A percentile compares a stretch with the other conserved stretches of the same genome.
These are phyloP conservation scores for Orgyia antiqua DNA, from an alignment of 2,888 invertebrate genomes.

Conservation along the genomic window DNA sequence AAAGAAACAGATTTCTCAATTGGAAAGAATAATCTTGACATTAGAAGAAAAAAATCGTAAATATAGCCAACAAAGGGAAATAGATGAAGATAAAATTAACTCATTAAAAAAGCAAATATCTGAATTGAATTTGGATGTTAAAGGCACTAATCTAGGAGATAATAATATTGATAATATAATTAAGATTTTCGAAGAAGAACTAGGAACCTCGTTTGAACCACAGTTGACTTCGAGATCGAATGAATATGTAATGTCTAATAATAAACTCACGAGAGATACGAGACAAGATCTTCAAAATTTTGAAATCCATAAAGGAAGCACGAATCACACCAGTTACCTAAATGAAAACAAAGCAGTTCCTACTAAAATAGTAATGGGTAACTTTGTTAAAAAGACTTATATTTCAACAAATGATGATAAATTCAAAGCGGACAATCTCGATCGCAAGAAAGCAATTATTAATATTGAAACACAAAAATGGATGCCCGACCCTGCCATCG, in stretches of 20 bases:
- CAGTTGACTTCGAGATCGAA: constrained; percentile 18
- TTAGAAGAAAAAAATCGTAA: constrained; percentile 55
- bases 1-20: constrained; percentile 47
- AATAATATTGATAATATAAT: constrained; percentile 58
- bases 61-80: constrained; percentile 37
- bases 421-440: constrained; percentile 35
- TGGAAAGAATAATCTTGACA: constrained; percentile 60
- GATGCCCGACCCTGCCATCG: constrained; percentile 21
- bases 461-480: constrained; percentile 41
- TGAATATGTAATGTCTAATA: constrained; percentile 19
- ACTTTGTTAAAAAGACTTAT: constrained; percentile 39
- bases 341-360: constrained; percentile 32
- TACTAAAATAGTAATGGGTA: constrained; percentile 40
- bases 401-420: constrained; percentile 22
- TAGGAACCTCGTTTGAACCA: constrained; percentile 39
- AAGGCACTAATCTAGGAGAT: constrained; percentile 33
- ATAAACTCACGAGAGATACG: constrained; percentile 21
- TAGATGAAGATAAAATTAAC: constrained; percentile 46
- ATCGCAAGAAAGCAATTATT: constrained; percentile 42
- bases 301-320: constrained; percentile 24
- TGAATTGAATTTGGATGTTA: constrained; percentile 39
- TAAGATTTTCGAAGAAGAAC: constrained; percentile 61
- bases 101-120: constrained; percentile 43
- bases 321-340: constrained; percentile 15
- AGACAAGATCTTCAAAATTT: constrained; percentile 22